Evolutionary conservation across 2,888 invertebrate species (phyloP).

Genomic region (Meloe dianella): DNA sequence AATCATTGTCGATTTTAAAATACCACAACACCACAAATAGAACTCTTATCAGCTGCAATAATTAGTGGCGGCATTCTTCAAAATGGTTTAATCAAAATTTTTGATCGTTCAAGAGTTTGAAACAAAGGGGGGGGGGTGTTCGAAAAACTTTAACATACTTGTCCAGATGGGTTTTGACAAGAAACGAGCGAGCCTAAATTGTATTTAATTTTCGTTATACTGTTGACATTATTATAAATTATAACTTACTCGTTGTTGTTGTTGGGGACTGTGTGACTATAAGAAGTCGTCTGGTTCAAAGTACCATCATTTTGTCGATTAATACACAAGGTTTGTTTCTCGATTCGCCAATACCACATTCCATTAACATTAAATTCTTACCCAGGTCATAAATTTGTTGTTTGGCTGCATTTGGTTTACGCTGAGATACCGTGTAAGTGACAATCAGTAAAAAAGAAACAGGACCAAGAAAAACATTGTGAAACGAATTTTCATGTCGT

Average conservation of each 20-base stretch:
- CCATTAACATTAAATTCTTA: conserved; percentile 56
- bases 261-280: conserved; percentile 39
- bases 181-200: conserved; percentile 39
- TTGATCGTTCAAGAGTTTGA: not conserved
- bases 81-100: not conserved
- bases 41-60: conserved; percentile 24
- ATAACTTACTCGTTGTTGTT: conserved; percentile 53
- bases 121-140: not conserved
- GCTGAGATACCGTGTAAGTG: conserved; percentile 23
- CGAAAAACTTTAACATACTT: conserved; percentile 10
- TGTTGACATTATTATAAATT: conserved; percentile 56
- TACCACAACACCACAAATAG: conserved; percentile 18
- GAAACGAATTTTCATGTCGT: conserved; percentile 42
- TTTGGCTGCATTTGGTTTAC: conserved; percentile 41
- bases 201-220: conserved; percentile 52
- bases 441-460: conserved; percentile 13
- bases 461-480: conserved; percentile 31
- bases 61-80: conserved; percentile 29
- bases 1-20: no score
- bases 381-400: conserved; percentile 54
- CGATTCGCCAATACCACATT: conserved; percentile 54
- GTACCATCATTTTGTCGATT: conserved; percentile 58
- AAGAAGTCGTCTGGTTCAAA: conserved; percentile 57
- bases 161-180: conserved; percentile 42
- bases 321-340: conserved; percentile 57